phyloP scores from a whole-genome alignment of 2,113 vertebrate species.

The Condylura cristata region DNA sequence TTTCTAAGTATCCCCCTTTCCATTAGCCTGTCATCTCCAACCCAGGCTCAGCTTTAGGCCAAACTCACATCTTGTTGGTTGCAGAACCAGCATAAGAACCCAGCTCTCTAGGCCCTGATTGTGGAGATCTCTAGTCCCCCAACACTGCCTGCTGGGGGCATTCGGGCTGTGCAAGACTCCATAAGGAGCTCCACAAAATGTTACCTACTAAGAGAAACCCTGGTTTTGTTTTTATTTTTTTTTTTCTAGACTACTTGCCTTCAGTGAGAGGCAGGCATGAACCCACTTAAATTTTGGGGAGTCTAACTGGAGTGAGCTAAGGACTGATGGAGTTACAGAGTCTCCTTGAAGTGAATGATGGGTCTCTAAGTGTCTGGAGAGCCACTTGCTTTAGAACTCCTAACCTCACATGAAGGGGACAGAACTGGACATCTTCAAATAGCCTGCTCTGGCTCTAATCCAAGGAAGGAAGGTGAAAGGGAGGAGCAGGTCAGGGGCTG shows the following conservation, averaged over 20 bases:
- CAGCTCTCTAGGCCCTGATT: background rate
- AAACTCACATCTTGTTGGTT: background rate
- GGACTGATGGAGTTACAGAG: background rate
- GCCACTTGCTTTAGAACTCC: slow-evolving; percentile 13
- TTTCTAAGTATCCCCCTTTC: background rate
- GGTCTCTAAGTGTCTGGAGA: background rate
- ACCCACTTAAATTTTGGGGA: background rate
- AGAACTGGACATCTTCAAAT: slow-evolving; percentile 41
- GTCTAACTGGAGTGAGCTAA: background rate
- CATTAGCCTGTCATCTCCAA: background rate
- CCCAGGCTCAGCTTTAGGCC: background rate
- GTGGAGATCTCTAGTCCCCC: background rate
- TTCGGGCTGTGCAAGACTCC: background rate
- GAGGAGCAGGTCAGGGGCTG: background rate
- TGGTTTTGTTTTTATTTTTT: background rate
- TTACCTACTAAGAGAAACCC: background rate
- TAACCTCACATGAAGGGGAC: slow-evolving; percentile 26
- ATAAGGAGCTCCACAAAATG: background rate
- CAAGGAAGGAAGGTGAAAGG: slow-evolving; percentile 3
- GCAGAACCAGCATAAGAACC: slow-evolving; percentile 10
- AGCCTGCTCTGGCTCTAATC: slow-evolving; percentile 23
- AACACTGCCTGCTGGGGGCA: background rate
- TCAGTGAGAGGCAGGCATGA: slow-evolving; percentile 25
- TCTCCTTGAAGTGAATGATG: slow-evolving; percentile 6
- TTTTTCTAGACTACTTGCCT: slow-evolving; percentile 6